Base-by-base conservation (phyloP, 2,888 invertebrate species). In the Meteorus cinctellus region DNA sequence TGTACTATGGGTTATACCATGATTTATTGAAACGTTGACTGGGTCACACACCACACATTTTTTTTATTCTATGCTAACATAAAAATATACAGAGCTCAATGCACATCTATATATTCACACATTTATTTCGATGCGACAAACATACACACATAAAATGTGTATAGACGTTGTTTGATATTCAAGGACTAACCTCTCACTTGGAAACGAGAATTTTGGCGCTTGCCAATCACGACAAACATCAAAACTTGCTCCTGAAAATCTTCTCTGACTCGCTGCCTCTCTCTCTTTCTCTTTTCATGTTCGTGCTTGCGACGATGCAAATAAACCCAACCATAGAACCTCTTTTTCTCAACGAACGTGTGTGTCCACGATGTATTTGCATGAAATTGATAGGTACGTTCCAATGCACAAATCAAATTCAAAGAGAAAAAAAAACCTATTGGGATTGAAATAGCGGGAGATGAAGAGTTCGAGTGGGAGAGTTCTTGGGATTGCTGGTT, bases 341-440 rank as follows among this genome's bases (percentile, higher is more conserved):
- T 19, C 70, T 36, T 48, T n/a, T 14, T 2, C n/a, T 4, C 48
- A 62, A 29, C 34, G 45, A 72, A 16, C 71, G 19, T 63, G 48
- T 70, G 10, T 69, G 69, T 69, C 59, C 31, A 24, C 48, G 41
- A 55, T 34, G 19, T 70, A 75, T 70, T 75, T 75, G 70, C 63
- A 70, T 65, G 41, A 41, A 75, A 68, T 63, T 4, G 19, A 63
- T 31, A 60, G 24, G 45, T 67, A 68, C 27, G 62, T 65, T 69
- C 16, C 65, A 65, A 27, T 60, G 55, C 29, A 24, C 36, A 60
- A 69, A 29, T n/a, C 71, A 48, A 48, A 16, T 16, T 14, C 48
- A 10, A n/a, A 48, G 6, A 48, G 6, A 48, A 41, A 41, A 12
- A 41, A 34, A 45, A 14, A 48, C 16, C 2, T 48, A n/a, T 48